Evolutionary conservation across 2,113 vertebrate species (phyloP), one percentile per base, ranked within the genome.

Genomic region (Indicator maculatus): DNA sequence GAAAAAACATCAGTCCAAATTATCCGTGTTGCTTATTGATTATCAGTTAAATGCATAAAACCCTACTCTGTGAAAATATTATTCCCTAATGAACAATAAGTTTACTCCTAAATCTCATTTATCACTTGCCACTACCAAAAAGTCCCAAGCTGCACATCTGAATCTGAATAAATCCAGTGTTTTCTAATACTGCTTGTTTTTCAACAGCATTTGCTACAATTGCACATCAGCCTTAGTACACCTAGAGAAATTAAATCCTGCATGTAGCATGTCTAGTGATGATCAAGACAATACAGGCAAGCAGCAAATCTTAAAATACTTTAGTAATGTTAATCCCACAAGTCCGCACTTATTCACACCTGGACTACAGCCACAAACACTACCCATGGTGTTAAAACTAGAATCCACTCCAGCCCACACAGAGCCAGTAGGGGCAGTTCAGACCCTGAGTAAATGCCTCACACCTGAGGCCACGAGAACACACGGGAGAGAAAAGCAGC

Each of bases 261-360:
- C 33, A 6, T 0, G 0, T 1, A 26, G 4, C 2, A 2, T 0
- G 1, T 1, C 47, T 17, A 31, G 8, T 1, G 2, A 73, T 4
- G 11, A 56, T 1, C 5, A 8, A 72, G 8, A 23, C 30, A 71
- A 45, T 0, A 16, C 0, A 50, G 1, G 0, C 4, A 38, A 63
- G 4, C 0, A 18, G 3, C 7, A 66, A 71, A 27, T 5, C 0
- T 14, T 17, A 65, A n/a, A 38, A 14, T 3, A 86, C 15, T 8
- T 15, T 0, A 52, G 21, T 18, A 60, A 3, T 3, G 38, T 11
- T 31, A 55, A 39, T 38, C 0, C 2, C n/a, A 41, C 28, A 30
- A 33, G 58, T 53, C 0, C 7, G 1, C 26, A 44, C 9, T 15
- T 31, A 20, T 1, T 8, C 36, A 19, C 36, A 36, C n/a, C 9